Base-by-base conservation (phyloP, 2,797 vertebrate genomes). In the Calcarius lapponicus region DNA sequence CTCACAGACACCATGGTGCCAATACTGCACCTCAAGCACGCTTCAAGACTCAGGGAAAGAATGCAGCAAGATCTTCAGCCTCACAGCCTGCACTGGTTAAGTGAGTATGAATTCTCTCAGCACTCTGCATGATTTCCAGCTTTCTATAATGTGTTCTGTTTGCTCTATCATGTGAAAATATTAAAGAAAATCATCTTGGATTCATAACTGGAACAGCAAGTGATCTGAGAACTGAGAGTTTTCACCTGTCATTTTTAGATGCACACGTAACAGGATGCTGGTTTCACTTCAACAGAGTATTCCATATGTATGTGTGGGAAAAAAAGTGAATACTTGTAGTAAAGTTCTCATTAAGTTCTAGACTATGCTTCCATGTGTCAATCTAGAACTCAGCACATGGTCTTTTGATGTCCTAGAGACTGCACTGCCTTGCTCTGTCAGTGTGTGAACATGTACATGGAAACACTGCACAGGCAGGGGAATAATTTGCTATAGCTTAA, bases 401-500 rank as follows among this genome's bases (percentile, higher is more conserved):
- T 31, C 51, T 72, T 62, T 43, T 78, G 24, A 19, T 61, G 19
- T 32, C 25, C 62, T 40, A 8, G 40, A 76, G 47, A 76, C 38
- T 86, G n/a, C 70, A 54, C 11, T 65, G 79, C 65, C 65, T 57
- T 83, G 51, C 53, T 71, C 72, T 36, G 22, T 47, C 83, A 89
- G 1, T 32, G 53, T 88, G 90, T 83, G 61, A 85, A 65, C 11
- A 13, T 20, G 40, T 32, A 65, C 87, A 83, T 6, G 32, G 69
- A 90, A 92, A 86, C 81, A 60, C 61, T 21, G 5, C 66, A 10
- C 16, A 7, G 25, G 53, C 80, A 89, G 31, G 43, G 43, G 60
- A 95, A 88, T 81, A 45, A 95, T 89, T 78, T 91, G 86, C 88
- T 90, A 13, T 29, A 92, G 56, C 66, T 87, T 91, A 88, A 93